Base-by-base conservation (phyloP, 2,113 vertebrate species). In the Panthera tigris region DNA sequence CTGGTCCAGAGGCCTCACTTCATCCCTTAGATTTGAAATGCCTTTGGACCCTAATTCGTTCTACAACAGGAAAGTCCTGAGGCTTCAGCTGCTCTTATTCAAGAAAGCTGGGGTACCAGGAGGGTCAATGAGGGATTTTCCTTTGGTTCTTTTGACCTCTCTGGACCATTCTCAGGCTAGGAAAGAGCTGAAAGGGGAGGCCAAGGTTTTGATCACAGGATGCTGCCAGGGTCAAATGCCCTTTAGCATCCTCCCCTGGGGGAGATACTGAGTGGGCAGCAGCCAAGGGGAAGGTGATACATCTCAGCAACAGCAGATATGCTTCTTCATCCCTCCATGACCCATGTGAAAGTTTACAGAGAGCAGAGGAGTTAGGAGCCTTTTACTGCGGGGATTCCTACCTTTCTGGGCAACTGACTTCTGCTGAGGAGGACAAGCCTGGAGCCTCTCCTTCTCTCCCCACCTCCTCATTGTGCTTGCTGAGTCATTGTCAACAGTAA, bases 161-260 rank as follows among this genome's bases (percentile, higher is more conserved):
- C 74, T 63, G 29, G 76, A 39, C 69, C 57, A 4, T 79, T 73
- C 90, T 84, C 29, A 48, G 65, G 33, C 61, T 45, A n/a, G n/a
- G n/a, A 79, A 36, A 84, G 65, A 48, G 82, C n/a, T 18, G 18
- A 69, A 63, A 41, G 50, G 50, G 57, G 33, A 84, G 45, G 33
- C 36, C 23, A 55, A 36, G 63, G 33, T 21, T 69, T 57, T 73
- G 89, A 66, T n/a, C 39, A 16, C 16, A 50, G 92, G 88, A 13
- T 45, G 27, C 57, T 23, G 9, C 69, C 55, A 63, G 36, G 63
- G 82, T 14, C 29, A 9, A 48, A 48, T 82, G 6, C 7, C 61
- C 7, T 31, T 55, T 16, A 29, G 48, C 0, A 0, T 36, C 63
- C 16, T 52, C 31, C 25, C 27, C 11, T 13, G 1, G 9, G 69